Percentiles rank a stretch among this genome's conserved stretches.
Conservation (phyloP, 2,888 invertebrate species). For the Bembecia ichneumoniformis region DNA sequence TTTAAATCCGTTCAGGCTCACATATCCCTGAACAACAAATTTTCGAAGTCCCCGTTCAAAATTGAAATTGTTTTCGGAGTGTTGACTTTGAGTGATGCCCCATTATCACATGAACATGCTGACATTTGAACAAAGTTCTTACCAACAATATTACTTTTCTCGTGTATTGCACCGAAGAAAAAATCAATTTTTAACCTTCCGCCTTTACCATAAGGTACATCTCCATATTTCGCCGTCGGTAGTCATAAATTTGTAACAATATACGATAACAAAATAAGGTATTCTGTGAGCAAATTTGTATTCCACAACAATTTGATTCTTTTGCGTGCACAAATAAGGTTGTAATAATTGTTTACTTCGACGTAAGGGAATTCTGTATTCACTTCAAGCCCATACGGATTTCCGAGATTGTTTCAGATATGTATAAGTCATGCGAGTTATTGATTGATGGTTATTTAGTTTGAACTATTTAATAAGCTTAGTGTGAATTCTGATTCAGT, state of each 20-base stretch:
- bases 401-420: background rate
- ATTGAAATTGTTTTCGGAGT: conserved; percentile 7
- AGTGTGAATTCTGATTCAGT: background rate
- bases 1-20: background rate
- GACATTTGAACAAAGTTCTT: conserved; percentile 1
- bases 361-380: background rate
- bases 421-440: background rate
- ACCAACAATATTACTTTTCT: background rate
- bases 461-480: background rate
- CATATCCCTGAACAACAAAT: conserved; percentile 2
- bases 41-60: conserved; percentile 4
- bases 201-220: background rate
- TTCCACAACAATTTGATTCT: background rate
- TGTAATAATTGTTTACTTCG: background rate
- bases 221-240: background rate
- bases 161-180: background rate
- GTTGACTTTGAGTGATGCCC: conserved; percentile 7
- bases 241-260: background rate
- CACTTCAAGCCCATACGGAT: background rate
- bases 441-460: background rate
- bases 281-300: background rate
- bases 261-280: background rate
- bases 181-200: background rate
- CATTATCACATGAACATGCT: conserved; percentile 4
- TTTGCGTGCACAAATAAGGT: background rate